Base-by-base conservation (phyloP, 2,888 invertebrate genomes). In the Sycophila texana region DNA sequence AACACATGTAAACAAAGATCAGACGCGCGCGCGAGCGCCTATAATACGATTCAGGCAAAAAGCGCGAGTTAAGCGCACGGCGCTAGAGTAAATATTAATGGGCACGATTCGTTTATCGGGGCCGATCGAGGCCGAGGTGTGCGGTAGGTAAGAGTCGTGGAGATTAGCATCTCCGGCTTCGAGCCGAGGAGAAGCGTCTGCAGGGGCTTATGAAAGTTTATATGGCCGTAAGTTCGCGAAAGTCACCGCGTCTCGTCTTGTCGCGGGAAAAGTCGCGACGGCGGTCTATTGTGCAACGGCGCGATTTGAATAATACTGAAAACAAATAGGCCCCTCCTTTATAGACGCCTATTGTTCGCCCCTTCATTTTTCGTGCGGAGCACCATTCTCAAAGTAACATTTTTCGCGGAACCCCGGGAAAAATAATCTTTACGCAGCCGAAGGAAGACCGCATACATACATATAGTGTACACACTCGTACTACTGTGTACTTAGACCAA, bases 61-160 rank as follows among this genome's bases (percentile, higher is more conserved):
- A 70, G 73, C 14, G 16, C 49, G n/a, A n/a, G 16, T 7, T 30
- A n/a, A 73, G 73, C 78, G 61, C 68, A 70, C 51, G 74, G 79
- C 70, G 74, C 74, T 72, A 49, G 74, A 68, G 71, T 81, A 81
- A 81, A 81, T 81, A 81, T 81, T 81, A 81, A 81, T 81, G 77
- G 71, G 67, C 80, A 81, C 80, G 80, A 81, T 77, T 74, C 71
- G 71, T 74, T 77, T 77, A 74, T 77, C 74, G 77, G 71, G 30
- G 58, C 47, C 66, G 77, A 81, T 77, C 80, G 74, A 39, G 39
- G 53, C 63, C 68, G 72, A 65, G 72, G 71, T 66, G 71, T 66
- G 77, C 80, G 80, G 80, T 77, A 81, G 77, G 74, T 74, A 72
- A 39, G n/a, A 22, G 61, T 16, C 26, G n/a, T 12, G 47, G 30